A percentile compares a stretch with the other conserved stretches of the same genome.
phyloP scores from a whole-genome alignment of 2,888 invertebrate species.

The Troides aeacus region DNA sequence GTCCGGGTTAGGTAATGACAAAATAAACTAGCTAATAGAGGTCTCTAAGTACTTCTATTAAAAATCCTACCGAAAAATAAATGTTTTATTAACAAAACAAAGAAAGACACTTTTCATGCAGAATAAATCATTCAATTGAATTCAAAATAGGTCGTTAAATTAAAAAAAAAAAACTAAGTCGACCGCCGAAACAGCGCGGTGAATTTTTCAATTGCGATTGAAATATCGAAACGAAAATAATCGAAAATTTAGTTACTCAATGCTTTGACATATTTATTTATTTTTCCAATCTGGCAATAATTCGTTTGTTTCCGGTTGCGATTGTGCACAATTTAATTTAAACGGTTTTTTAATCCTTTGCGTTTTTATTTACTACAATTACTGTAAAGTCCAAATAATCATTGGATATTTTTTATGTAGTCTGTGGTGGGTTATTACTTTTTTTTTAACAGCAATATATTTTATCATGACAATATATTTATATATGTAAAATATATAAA shows the following conservation, averaged over 20 bases:
- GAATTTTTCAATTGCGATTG: not conserved
- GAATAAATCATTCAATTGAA: not conserved
- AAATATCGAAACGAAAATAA: slow-evolving; percentile 2
- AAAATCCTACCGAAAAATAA: not conserved
- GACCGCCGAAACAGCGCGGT: not conserved
- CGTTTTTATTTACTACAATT: not conserved
- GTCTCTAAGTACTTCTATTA: not conserved
- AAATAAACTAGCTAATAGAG: slow-evolving; percentile 23
- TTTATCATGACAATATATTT: too few species aligned
- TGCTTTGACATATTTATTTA: not conserved
- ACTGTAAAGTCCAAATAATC: not conserved
- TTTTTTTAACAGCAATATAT: too few species aligned
- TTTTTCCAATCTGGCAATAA: not conserved
- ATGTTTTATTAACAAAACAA: not conserved
- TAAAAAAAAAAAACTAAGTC: not conserved
- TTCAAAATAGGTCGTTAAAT: not conserved
- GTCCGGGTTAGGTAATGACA: slow-evolving; percentile 21
- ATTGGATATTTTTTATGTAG: too few species aligned
- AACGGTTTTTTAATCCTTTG: not conserved
- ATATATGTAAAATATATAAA: too few species aligned
- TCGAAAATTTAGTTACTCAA: not conserved
- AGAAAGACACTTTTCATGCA: not conserved
- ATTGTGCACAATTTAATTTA: not conserved
- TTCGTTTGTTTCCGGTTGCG: not conserved
- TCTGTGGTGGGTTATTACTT: too few species aligned